phyloP scores from a whole-genome alignment of 2,888 invertebrate species.

The Amiota minor region DNA sequence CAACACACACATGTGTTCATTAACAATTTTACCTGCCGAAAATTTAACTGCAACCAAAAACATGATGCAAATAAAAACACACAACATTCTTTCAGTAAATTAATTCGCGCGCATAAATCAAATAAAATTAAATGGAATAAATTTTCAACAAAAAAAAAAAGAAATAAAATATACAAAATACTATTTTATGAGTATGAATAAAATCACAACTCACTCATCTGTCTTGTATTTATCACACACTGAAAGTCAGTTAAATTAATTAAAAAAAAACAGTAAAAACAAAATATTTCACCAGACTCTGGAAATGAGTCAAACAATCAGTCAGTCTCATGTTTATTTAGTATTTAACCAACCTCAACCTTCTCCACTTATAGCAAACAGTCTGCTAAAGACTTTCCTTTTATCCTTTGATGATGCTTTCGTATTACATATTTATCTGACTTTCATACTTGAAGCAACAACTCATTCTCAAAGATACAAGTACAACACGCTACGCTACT shows the following conservation, averaged over 20 bases:
- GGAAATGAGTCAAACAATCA: too few relatives aligned
- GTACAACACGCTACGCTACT: too few relatives aligned
- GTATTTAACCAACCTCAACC: too few relatives aligned
- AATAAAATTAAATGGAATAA: conserved; percentile 3
- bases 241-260: conserved; percentile 60
- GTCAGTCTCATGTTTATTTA: too few relatives aligned
- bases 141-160: background rate
- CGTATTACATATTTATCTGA: too few relatives aligned
- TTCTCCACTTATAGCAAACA: too few relatives aligned
- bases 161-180: background rate
- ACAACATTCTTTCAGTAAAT: conserved; percentile 37
- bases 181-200: background rate
- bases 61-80: conserved; percentile 7
- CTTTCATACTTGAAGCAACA: too few relatives aligned
- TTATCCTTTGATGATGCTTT: too few relatives aligned
- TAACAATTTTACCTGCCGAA: conserved; percentile 59
- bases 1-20: conserved; percentile 44
- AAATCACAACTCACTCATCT: background rate
- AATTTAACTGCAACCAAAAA: conserved; percentile 64
- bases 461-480: too few relatives aligned
- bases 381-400: too few relatives aligned
- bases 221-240: too few relatives aligned
- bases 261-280: conserved; percentile 51
- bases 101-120: conserved; percentile 40
- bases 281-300: too few relatives aligned